Evolutionary conservation across 2,113 vertebrate genomes (phyloP).

Genomic region (Copsychus sechellarum): DNA sequence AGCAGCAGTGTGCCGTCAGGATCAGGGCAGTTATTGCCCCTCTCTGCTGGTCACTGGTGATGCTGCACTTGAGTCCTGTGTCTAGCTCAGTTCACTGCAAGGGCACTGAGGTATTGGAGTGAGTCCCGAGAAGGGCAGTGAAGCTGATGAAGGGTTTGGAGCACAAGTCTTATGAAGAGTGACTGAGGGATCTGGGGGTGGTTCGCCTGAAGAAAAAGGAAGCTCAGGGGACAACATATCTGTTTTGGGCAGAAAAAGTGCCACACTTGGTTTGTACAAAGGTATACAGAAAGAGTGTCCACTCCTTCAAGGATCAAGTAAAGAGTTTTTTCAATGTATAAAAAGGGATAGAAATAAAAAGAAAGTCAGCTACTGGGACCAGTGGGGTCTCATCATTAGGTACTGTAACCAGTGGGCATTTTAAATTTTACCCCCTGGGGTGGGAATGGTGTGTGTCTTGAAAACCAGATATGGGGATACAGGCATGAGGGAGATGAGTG

Average conservation of each 20-base stretch:
- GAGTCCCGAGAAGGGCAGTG: too few species aligned
- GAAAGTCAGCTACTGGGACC: neutral
- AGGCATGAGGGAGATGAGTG: neutral
- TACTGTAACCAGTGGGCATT: neutral
- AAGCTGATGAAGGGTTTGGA: neutral
- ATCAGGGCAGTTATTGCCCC: neutral
- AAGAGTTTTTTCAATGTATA: neutral
- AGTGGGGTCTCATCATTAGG: neutral
- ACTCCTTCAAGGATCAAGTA: neutral
- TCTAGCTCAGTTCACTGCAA: neutral
- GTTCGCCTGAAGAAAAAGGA: neutral
- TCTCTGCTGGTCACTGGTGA: neutral
- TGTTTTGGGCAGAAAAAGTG: neutral
- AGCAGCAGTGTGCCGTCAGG: neutral
- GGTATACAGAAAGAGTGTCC: neutral
- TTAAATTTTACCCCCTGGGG: neutral
- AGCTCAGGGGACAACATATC: too few species aligned
- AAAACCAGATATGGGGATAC: neutral
- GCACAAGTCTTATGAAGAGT: neutral
- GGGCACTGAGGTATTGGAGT: neutral
- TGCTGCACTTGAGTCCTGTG: too few species aligned
- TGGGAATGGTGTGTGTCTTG: fast-evolving
- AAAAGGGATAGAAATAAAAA: neutral
- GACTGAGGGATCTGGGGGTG: neutral
- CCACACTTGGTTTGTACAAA: neutral